Percentiles rank a stretch among this genome's conserved stretches.
These are phyloP conservation scores for Zaprionus taronus DNA, from an alignment of 1,140 invertebrate genomes.

Conservation along the genomic window DNA sequence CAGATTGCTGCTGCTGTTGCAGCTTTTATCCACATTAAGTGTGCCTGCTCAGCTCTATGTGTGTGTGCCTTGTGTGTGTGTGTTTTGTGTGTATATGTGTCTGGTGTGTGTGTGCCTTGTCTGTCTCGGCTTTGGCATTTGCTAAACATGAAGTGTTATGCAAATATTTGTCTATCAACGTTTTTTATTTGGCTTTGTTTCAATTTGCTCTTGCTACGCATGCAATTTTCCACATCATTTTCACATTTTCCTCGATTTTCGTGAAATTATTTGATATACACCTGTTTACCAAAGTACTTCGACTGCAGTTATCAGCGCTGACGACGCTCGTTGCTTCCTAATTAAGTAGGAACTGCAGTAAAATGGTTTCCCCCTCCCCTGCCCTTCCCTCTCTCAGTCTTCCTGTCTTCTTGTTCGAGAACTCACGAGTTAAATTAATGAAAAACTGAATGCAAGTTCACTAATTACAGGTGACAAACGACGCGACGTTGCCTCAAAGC, in stretches of 20 bases:
- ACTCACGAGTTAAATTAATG: slow-evolving; percentile 28
- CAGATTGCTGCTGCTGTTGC: slow-evolving; percentile 48
- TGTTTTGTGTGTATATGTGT: slow-evolving; percentile 24
- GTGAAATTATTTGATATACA: not conserved
- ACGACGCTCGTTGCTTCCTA: not conserved
- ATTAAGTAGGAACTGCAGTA: not conserved
- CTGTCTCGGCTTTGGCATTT: slow-evolving; percentile 57
- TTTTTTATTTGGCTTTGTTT: slow-evolving; percentile 60
- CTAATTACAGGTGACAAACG: slow-evolving; percentile 61
- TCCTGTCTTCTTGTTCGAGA: not conserved
- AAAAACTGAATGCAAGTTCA: slow-evolving; percentile 51
- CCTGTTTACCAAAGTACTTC: not conserved
- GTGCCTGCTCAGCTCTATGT: slow-evolving; percentile 24
- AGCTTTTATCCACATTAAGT: slow-evolving; percentile 59
- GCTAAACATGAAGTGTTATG: slow-evolving; percentile 78
- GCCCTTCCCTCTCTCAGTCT: not conserved
- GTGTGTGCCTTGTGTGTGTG: slow-evolving; percentile 25
- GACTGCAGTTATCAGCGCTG: not conserved
- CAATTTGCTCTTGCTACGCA: slow-evolving; percentile 36
- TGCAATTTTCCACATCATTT: slow-evolving; percentile 42
- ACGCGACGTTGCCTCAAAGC: slow-evolving; percentile 31
- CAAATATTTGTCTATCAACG: slow-evolving; percentile 73
- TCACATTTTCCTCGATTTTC: slow-evolving; percentile 1
- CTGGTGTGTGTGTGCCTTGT: slow-evolving; percentile 26
- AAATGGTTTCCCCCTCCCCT: not conserved